Percentiles rank a stretch among this genome's conserved stretches.
Evolutionary conservation across 2,888 invertebrate genomes (phyloP).

Genomic region (Andricus curvator): DNA sequence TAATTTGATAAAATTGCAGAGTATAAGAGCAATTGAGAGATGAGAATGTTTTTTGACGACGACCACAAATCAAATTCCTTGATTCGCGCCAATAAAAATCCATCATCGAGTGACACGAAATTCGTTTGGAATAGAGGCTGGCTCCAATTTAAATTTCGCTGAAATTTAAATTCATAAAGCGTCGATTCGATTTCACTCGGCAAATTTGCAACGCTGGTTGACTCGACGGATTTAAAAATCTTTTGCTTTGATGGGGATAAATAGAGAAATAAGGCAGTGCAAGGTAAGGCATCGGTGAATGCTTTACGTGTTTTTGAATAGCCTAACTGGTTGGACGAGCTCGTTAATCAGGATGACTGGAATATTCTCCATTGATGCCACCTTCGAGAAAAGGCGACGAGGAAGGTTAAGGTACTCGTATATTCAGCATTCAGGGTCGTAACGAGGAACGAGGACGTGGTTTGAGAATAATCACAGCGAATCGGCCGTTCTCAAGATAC

Average conservation of each 20-base stretch:
- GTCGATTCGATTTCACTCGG: not conserved
- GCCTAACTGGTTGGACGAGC: not conserved
- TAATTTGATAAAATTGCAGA: not conserved
- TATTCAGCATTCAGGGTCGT: not conserved
- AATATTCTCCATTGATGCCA: not conserved
- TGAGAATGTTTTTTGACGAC: not conserved
- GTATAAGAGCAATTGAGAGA: not conserved
- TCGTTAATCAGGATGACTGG: constrained; percentile 33
- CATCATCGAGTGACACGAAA: constrained; percentile 4
- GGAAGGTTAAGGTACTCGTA: not conserved
- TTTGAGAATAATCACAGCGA: constrained; percentile 13
- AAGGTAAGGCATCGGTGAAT: not conserved
- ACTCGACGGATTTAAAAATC: not conserved
- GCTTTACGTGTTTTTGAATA: constrained; percentile 21
- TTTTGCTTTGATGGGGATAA: not conserved
- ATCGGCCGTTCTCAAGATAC: not conserved
- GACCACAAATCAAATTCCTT: not conserved
- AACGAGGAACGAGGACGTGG: not conserved
- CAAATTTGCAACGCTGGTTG: not conserved
- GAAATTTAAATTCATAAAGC: not conserved
- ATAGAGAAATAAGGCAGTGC: not conserved
- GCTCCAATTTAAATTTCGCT: constrained; percentile 11
- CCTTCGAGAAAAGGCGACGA: not conserved
- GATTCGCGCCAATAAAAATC: not conserved
- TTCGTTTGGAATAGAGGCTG: not conserved